These are phyloP conservation scores for Phyto melanocephala DNA, from an alignment of 2,888 invertebrate genomes.

Conservation along the genomic window DNA sequence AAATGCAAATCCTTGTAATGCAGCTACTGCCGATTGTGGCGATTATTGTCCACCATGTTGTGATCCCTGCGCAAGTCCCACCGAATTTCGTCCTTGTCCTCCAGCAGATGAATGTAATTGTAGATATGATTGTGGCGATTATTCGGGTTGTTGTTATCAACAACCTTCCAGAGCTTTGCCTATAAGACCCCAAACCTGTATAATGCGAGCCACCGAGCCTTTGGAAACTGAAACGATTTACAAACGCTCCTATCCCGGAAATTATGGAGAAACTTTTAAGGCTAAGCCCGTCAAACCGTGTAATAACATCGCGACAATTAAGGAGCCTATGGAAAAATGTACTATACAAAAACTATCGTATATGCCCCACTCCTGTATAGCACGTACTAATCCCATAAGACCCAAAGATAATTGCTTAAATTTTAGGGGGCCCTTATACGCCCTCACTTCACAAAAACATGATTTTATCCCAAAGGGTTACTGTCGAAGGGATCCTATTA, in stretches of 20 bases:
- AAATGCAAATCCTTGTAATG: slow-evolving; percentile 53
- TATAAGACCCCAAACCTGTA: slow-evolving; percentile 75
- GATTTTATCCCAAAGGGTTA: slow-evolving; percentile 85
- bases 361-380: slow-evolving; percentile 72
- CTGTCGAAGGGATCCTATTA: slow-evolving; percentile 72
- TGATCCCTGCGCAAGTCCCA: slow-evolving; percentile 70
- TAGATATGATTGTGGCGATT: slow-evolving; percentile 72
- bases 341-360: slow-evolving; percentile 80
- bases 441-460: slow-evolving; percentile 85
- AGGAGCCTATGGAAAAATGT: slow-evolving; percentile 80
- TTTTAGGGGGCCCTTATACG: slow-evolving; percentile 83
- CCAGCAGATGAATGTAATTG: slow-evolving; percentile 65
- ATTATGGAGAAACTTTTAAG: slow-evolving; percentile 76
- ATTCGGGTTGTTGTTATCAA: slow-evolving; percentile 74
- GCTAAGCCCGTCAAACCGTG: slow-evolving; percentile 79
- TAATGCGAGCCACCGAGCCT: slow-evolving; percentile 81
- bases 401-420: slow-evolving; percentile 74
- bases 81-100: slow-evolving; percentile 70
- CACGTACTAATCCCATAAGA: slow-evolving; percentile 72
- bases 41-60: slow-evolving; percentile 61
- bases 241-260: slow-evolving; percentile 83
- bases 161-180: slow-evolving; percentile 75
- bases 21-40: slow-evolving; percentile 53
- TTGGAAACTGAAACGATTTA: slow-evolving; percentile 84
- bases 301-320: slow-evolving; percentile 79